phyloP scores from a whole-genome alignment of 1,140 invertebrate genomes.

The Atta cephalotes region DNA sequence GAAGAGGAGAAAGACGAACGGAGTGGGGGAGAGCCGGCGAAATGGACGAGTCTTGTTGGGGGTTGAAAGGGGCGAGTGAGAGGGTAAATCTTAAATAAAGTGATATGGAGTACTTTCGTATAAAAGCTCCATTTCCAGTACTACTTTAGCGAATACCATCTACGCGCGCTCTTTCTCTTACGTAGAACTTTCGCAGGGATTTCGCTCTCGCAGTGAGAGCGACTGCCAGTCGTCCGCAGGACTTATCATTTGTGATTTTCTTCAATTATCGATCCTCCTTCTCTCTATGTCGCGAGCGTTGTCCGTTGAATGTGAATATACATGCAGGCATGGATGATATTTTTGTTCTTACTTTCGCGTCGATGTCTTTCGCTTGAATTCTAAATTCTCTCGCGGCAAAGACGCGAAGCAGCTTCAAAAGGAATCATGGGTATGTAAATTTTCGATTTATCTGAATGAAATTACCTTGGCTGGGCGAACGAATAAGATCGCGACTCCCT shows the following conservation, averaged over 20 bases:
- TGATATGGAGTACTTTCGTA: slow-evolving; percentile 87
- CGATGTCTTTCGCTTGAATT: neutral
- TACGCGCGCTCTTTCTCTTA: slow-evolving; percentile 68
- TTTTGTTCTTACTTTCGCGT: neutral
- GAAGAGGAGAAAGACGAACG: slow-evolving; percentile 67
- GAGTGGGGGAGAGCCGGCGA: slow-evolving; percentile 78
- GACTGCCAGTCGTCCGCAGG: slow-evolving; percentile 31
- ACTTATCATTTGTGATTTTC: slow-evolving; percentile 51
- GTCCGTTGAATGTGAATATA: neutral
- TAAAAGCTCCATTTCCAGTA: slow-evolving; percentile 86
- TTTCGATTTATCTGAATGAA: slow-evolving; percentile 31
- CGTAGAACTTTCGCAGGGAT: slow-evolving; percentile 71
- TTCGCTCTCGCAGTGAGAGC: slow-evolving; percentile 69
- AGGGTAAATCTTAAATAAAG: slow-evolving; percentile 87
- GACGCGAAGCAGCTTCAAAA: neutral
- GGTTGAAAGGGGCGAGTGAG: slow-evolving; percentile 85
- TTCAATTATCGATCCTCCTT: slow-evolving; percentile 53
- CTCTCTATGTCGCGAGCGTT: neutral
- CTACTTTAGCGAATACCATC: slow-evolving; percentile 82
- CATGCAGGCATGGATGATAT: neutral
- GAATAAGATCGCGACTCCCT: neutral
- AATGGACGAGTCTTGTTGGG: slow-evolving; percentile 87
- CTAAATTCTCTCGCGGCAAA: slow-evolving; percentile 5
- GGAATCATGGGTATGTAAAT: slow-evolving; percentile 17
- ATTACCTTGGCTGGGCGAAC: neutral